These are phyloP conservation scores for Blastobasis adustella DNA, from an alignment of 2,888 invertebrate genomes.

Conservation along the genomic window DNA sequence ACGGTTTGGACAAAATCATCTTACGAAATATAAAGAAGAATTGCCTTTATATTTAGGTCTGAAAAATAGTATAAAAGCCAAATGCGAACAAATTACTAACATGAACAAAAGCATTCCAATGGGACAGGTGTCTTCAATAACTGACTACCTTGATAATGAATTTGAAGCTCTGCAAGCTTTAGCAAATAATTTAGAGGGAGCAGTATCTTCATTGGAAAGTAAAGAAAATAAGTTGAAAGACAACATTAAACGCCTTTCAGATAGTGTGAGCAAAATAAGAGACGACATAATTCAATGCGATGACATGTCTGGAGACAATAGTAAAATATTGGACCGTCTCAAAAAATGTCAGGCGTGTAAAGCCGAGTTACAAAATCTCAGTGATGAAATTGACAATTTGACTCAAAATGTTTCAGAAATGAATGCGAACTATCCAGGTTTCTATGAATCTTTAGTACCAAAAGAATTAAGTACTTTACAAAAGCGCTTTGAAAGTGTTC, in stretches of 20 bases:
- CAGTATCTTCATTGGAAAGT: slow-evolving; percentile 82
- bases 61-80: slow-evolving; percentile 84
- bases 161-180: slow-evolving; percentile 83
- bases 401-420: slow-evolving; percentile 81
- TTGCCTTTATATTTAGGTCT: slow-evolving; percentile 85
- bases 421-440: slow-evolving; percentile 83
- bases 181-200: slow-evolving; percentile 82
- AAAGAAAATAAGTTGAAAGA: slow-evolving; percentile 83
- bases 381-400: slow-evolving; percentile 80
- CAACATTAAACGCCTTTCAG: slow-evolving; percentile 81
- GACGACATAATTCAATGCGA: slow-evolving; percentile 92
- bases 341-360: slow-evolving; percentile 84
- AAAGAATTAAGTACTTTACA: slow-evolving; percentile 90
- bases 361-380: slow-evolving; percentile 80
- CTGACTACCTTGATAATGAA: slow-evolving; percentile 81
- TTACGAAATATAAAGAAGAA: slow-evolving; percentile 90
- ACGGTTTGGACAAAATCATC: slow-evolving; percentile 84
- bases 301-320: slow-evolving; percentile 90
- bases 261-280: slow-evolving; percentile 81
- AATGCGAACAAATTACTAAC: slow-evolving; percentile 85
- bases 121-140: slow-evolving; percentile 79
- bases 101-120: slow-evolving; percentile 82
- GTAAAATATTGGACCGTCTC: slow-evolving; percentile 86
- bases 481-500: slow-evolving; percentile 86
- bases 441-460: slow-evolving; percentile 83